Base-by-base conservation (phyloP, 1,140 invertebrate species). In the Neodiprion pinetum region DNA sequence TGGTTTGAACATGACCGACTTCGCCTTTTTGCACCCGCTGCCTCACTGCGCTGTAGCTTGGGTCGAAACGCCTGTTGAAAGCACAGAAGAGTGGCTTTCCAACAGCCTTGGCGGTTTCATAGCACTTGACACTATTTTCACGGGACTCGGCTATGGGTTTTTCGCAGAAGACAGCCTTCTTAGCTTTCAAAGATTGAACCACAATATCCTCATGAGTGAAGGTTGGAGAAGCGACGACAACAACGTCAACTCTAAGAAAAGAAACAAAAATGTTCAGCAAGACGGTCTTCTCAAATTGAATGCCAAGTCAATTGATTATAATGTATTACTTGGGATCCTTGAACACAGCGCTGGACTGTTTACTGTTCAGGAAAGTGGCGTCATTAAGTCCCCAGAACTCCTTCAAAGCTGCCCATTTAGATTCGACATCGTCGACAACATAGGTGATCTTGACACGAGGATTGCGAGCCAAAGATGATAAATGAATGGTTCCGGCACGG, bases 31-130 rank as follows among this genome's bases (percentile, higher is more conserved):
- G 85, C 0, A 93, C 89, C 75, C 89, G 82, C 0, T 90, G 77
- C 72, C 87, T 87, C 0, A 93, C 78, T 4, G 84, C 76, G 7
- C 83, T 85, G 78, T 93, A 92, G 49, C 91, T 90, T 1, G 93
- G 92, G 84, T 94, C 93, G 80, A 93, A 94, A 17, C 93, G 89
- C 53, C 93, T 90, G 80, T 94, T 93, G 82, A 94, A 94, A 12
- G 93, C 93, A 72, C 90, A 91, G 67, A 93, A 90, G 7, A 94
- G 81, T 1, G 91, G 88, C 61, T 88, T 89, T 1, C 89, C 88
- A 23, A 89, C 86, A 71, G 90, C 86, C 69, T 89, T 88, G 0
- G 93, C 92, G 0, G 89, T 80, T 12, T 92, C 87, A 77, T 93
- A 94, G 77, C 92, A 93, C 48, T 89, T 89, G 53, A 84, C 84